Base-by-base conservation (phyloP, 2,797 vertebrate species). In the Enteromius trimaculatus region DNA sequence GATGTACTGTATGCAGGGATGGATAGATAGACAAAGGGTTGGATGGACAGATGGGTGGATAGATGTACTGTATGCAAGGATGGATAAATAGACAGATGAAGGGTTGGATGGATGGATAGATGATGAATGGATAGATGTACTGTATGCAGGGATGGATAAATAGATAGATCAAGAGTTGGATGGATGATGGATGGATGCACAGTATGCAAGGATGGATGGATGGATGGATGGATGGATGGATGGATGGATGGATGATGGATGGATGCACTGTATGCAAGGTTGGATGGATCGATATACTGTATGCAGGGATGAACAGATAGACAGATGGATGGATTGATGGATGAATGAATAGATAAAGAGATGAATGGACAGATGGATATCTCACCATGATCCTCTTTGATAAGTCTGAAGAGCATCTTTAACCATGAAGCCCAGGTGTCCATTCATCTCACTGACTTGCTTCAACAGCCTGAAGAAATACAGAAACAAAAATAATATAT, bases 371-470 rank as follows among this genome's bases (percentile, higher is more conserved):
- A 82, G 88, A 81, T 86, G 87, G 85, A 85, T 34, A 85, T 79
- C 94, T 90, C 92, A 98, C 97, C 96, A 92, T 2, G 94, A 94
- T 53, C 95, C 94, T 87, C 93, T 94, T 87, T 97, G 92, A 91
- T 96, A 97, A 29, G 95, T 95, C 49, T 93, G 95, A 31, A 99
- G 95, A 87, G 95, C 97, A 88, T 94, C 95, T 89, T 95, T 94
- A 88, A 97, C 93, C 77, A 96, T 89, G 49, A 96, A 96, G 72
- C 97, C 97, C 88, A 99, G 92, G 89, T 97, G 95, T 83, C 97
- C 96, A 0, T 97, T 99, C 82, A 90, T 93, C 88, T 98, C 97
- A 17, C 96, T 96, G 83, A 96, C 92, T 8, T 91, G 93, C 90
- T 96, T 98, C 80, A 97, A 93, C 92, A 97, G 94, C 71, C 97